These are phyloP conservation scores for Ceratotherium simum DNA, from an alignment of 2,113 vertebrate genomes.

Conservation along the genomic window DNA sequence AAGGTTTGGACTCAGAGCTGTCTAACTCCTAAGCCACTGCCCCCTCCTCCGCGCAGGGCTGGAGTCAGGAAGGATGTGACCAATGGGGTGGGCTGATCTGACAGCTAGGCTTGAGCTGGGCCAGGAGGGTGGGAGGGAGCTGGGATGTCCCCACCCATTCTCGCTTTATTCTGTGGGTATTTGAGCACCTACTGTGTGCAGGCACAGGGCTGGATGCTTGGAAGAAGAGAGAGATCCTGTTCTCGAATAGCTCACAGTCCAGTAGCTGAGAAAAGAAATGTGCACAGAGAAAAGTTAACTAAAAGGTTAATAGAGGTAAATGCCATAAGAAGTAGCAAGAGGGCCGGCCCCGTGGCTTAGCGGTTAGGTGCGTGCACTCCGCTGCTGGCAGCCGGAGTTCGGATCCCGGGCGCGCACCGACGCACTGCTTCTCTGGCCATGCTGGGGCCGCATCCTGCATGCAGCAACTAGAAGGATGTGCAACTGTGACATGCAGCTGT, in stretches of 20 bases:
- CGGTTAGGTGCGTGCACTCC: too few species aligned
- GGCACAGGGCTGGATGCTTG: rapidly evolving
- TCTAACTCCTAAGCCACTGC: background rate
- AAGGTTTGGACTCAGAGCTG: background rate
- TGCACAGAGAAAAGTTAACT: background rate
- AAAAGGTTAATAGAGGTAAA: background rate
- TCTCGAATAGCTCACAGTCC: background rate
- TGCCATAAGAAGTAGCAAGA: rapidly evolving
- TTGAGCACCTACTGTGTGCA: background rate
- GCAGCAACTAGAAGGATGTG: too few species aligned
- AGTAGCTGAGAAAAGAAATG: background rate
- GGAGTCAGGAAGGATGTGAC: background rate
- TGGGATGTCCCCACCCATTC: rapidly evolving
- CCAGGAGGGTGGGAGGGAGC: background rate
- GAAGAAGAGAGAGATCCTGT: background rate
- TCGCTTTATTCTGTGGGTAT: background rate
- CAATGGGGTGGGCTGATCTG: too few species aligned
- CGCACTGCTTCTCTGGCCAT: too few species aligned
- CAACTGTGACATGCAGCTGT: too few species aligned
- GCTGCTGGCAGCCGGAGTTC: too few species aligned
- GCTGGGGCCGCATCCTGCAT: too few species aligned
- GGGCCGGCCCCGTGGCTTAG: too few species aligned
- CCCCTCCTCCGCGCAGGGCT: rapidly evolving
- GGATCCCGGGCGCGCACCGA: too few species aligned
- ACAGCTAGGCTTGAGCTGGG: background rate